Evolutionary conservation across 92 coral and sea anemone genomes (phyloP), one percentile per base, ranked within the genome.

Genomic region (Montipora capitata): DNA sequence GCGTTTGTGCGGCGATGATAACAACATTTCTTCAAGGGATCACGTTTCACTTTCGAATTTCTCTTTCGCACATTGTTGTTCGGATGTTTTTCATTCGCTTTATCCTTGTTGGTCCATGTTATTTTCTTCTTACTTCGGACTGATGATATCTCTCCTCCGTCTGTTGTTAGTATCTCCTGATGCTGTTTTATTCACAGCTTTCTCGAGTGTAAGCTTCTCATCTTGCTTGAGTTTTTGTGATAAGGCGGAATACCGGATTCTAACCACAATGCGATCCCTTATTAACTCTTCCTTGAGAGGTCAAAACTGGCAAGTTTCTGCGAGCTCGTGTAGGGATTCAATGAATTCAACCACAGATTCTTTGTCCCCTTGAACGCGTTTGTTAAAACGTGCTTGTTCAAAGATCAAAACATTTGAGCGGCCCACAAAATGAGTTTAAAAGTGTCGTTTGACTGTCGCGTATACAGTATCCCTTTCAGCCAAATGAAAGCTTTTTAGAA

Each of bases 101-200:
- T 61, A 13, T 61, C 66, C 20, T 61, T 61, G 3, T 81, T 27
- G 74, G 81, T 10, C 41, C 77, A 7, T 48, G 7, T 48, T 48
- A 0, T 48, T 48, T 48, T 48, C 7, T 48, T 9, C 10, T 9
- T 0, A 48, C 6, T 5, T 5, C 52, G 52, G 52, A 5, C 10
- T 5, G 10, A 5, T 48, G 6, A 5, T 9, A 5, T 9, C 6
- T 73, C 92, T 39, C 63, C 84, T 12, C 52, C 77, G 16, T 76
- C 72, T 6, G 72, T 87, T 73, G 84, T 80, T 11, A 89, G 63
- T 57, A 90, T 90, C 18, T 84, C 72, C 3, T 90, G 85, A 48
- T 84, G 89, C 49, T 90, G 71, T 62, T 78, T 83, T 16, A 85
- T 75, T 15, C 13, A 78, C 78, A 0, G 85, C 79, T 61, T 54